Evolutionary conservation across 2,888 invertebrate genomes (phyloP), one percentile per base, ranked within the genome.

Genomic region (Griposia aprilina): DNA sequence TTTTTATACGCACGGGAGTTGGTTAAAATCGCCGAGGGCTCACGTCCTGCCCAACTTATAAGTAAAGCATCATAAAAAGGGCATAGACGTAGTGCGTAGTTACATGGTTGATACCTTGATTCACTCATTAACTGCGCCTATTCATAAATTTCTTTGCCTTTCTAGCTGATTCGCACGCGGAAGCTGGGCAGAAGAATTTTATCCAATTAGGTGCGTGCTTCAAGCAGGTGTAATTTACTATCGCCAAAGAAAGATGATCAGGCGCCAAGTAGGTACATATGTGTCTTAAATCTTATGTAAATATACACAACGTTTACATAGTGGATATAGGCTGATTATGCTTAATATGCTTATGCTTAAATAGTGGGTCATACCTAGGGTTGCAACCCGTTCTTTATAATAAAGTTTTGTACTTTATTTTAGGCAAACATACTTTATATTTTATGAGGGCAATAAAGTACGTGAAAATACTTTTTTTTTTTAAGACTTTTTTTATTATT

Each of bases 1-100:
- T 88, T 85, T 90, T 90, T 87, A 90, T 81, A 41, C 65, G 57
- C 83, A 81, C 70, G 69, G 72, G 65, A 66, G 71, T 84, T 78
- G 82, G 86, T 86, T 84, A 84, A 76, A 86, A 74, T 52, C 45
- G 62, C 41, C 30, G 65, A 77, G 66, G 71, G 45, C 60, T 66
- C 67, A 41, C 45, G 60, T 78, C 57, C 67, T 62, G 69, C 55
- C 59, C 66, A 59, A 67, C 20, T 72, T 68, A 77, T 45, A 74
- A 57, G 60, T 68, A 41, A 75, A 59, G 63, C n/a, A n/a, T 65
- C n/a, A 81, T 73, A 88, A 87, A 79, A 85, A 83, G 50, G 59
- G 45, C 17, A 50, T 17, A n/a, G n/a, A n/a, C n/a, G n/a, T 55
- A 36, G 52, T 73, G 48, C 36, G 10, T 65, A 52, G 63, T 57